Conservation (phyloP, 1,140 invertebrate genomes). For the Aricia agestis region DNA sequence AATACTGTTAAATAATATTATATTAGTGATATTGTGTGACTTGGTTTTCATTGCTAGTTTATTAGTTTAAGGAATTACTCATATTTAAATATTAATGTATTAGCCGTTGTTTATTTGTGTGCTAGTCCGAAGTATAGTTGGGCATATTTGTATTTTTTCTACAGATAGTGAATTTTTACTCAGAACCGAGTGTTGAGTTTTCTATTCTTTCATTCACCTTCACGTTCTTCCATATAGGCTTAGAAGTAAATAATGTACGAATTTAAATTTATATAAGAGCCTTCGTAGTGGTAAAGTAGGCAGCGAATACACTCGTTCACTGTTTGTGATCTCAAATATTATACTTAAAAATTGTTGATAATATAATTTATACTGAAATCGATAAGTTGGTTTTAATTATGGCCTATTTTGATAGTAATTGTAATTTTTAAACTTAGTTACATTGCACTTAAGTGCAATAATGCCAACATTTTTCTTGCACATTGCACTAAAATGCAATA, state of each 20-base stretch:
- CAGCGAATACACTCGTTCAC: constrained; percentile 15
- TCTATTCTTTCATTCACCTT: background rate
- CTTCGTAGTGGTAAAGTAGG: constrained; percentile 4
- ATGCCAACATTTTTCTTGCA: no score
- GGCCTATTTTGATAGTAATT: no score
- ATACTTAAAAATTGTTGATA: constrained; percentile 23
- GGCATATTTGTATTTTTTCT: constrained; percentile 1
- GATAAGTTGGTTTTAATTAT: background rate
- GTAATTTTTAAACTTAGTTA: no score
- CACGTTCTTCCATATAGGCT: constrained; percentile 6
- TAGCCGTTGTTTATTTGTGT: constrained; percentile 1
- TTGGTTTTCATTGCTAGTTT: constrained; percentile 4
- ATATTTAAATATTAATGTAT: background rate
- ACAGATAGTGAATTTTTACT: background rate
- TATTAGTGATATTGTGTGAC: background rate
- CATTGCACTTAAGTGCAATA: no score
- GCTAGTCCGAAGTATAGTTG: constrained; percentile 4
- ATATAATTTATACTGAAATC: constrained; percentile 19
- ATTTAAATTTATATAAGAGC: constrained; percentile 6
- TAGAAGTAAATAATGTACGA: constrained; percentile 1
- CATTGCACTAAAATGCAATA: no score
- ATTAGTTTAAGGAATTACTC: background rate
- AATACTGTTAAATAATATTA: constrained; percentile 3
- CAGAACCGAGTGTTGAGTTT: background rate
- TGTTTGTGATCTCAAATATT: constrained; percentile 23